Evolutionary conservation across 64 coral and sea anemone species (phyloP).

Genomic region (Dendrophyllia cribrosa): DNA sequence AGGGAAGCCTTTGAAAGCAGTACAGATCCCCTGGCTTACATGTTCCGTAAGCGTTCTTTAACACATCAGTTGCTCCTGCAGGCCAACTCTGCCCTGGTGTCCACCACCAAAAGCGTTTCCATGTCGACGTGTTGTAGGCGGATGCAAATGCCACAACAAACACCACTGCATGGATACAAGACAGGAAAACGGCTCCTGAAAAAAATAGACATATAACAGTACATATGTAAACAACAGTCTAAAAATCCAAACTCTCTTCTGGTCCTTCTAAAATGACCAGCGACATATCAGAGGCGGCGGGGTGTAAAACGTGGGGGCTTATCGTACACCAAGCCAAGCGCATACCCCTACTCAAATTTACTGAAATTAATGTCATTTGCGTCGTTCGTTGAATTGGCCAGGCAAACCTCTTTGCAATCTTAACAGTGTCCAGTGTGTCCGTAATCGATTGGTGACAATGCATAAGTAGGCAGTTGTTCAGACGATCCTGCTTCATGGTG

Average conservation of each 20-base stretch:
- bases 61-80: conserved; percentile 50
- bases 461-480: too few relatives aligned
- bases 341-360: too few relatives aligned
- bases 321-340: too few relatives aligned
- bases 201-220: background rate
- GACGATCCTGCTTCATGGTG: too few relatives aligned
- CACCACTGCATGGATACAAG: background rate
- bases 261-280: background rate
- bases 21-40: conserved; percentile 46
- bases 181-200: background rate
- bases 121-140: conserved; percentile 46
- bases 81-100: conserved; percentile 53
- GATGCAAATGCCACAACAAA: background rate
- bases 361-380: too few relatives aligned
- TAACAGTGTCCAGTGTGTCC: too few relatives aligned
- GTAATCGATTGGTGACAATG: too few relatives aligned
- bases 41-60: conserved; percentile 69
- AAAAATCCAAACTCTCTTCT: background rate
- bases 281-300: too few relatives aligned
- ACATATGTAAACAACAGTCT: background rate
- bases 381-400: too few relatives aligned
- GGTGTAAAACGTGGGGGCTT: too few relatives aligned
- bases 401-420: too few relatives aligned
- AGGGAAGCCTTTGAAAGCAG: conserved; percentile 71
- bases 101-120: conserved; percentile 82